Evolutionary conservation across 1,140 invertebrate genomes (phyloP), one percentile per base, ranked within the genome.

Genomic region (Plectrocnemia conspersa): DNA sequence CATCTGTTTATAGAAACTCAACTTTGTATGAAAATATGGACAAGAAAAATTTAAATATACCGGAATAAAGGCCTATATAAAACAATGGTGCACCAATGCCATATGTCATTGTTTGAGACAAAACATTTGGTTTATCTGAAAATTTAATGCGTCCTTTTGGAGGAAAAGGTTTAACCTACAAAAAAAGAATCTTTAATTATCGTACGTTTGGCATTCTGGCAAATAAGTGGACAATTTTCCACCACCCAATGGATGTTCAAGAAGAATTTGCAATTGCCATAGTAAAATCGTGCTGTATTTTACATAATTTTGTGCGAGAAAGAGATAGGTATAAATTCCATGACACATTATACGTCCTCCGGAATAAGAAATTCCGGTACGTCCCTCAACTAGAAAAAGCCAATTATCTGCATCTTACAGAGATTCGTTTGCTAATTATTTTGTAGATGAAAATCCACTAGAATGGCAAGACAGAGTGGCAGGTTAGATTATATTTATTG

Each of bases 141-240:
- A 61, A 66, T 56, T 38, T 70, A 16, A 63, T 69, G 58, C 64
- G 66, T 38, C 69, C 67, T 33, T 68, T 55, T 47, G 50, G 54
- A 32, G 53, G 58, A 52, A 56, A 21, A 9, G 42, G 27, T 36
- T 54, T 64, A 62, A 60, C 63, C 35, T 23, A 36, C 46, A 47
- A 63, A 32, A 65, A 74, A 59, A 64, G 62, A 60, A 67, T 74
- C 52, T 77, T 71, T 54, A 77, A 78, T 56, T 77, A 75, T 50
- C 52, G 74, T 62, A 54, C 69, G 29, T 77, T 77, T 68, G 74
- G 72, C 6, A 74, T 74, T 56, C 38, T 76, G 35, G 59, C 68
- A 16, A 63, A 63, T 19, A 68, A 67, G 56, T 74, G 70, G 70
- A 40, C 64, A 60, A 64, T 75, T 56, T 72, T 73, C 52, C 63